These are phyloP conservation scores for Excalfactoria chinensis DNA, from an alignment of 2,113 vertebrate species.

Conservation along the genomic window DNA sequence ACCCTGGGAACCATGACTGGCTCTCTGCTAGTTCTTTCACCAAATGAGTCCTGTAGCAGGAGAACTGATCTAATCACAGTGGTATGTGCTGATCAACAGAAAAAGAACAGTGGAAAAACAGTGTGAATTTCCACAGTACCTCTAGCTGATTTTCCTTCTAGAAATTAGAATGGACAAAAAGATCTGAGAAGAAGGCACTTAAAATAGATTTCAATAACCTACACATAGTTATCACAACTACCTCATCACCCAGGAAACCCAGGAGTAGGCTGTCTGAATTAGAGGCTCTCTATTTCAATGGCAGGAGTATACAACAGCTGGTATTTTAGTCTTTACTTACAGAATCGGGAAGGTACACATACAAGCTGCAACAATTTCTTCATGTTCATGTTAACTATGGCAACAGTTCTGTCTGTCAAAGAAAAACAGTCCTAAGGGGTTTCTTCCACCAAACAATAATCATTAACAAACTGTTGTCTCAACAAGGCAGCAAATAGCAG, in stretches of 20 bases:
- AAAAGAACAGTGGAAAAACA: conserved; percentile 58
- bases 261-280: background rate
- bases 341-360: background rate
- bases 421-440: background rate
- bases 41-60: background rate
- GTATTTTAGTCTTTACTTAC: background rate
- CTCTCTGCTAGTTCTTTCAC: conserved; percentile 15
- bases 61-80: conserved; percentile 27
- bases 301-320: background rate
- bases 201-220: background rate
- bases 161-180: background rate
- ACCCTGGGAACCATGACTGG: background rate
- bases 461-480: background rate
- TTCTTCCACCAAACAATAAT: background rate
- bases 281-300: background rate
- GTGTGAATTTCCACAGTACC: conserved; percentile 21
- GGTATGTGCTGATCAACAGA: conserved; percentile 56
- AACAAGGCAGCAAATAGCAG: background rate
- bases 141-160: background rate
- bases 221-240: background rate
- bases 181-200: background rate
- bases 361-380: background rate
- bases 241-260: background rate
- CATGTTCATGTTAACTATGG: background rate
- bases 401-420: background rate